These are phyloP conservation scores for Telmatochromis brachygnathus DNA, from an alignment of 2,113 vertebrate genomes.

Conservation along the genomic window DNA sequence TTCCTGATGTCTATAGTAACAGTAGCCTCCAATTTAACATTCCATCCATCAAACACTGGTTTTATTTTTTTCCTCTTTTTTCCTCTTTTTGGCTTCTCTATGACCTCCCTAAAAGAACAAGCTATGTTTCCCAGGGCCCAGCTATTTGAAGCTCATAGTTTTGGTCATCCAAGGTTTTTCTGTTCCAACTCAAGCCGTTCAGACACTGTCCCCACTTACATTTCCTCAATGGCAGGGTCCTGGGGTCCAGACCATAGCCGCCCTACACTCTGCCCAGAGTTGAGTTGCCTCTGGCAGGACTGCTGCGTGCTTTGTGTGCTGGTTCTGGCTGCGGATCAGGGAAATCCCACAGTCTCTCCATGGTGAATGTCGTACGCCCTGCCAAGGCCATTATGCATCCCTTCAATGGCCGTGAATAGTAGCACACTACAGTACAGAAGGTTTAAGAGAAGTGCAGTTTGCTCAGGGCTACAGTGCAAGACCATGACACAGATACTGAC, in stretches of 20 bases:
- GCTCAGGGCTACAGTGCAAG: conserved; percentile 26
- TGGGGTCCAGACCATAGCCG: conserved; percentile 69
- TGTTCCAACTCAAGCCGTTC: conserved; percentile 62
- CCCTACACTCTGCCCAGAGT: conserved; percentile 63
- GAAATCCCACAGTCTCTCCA: conserved; percentile 72
- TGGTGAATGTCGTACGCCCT: conserved; percentile 55
- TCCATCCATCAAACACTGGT: conserved; percentile 55
- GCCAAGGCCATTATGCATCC: conserved; percentile 64
- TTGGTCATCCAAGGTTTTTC: conserved; percentile 69
- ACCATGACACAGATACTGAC: conserved; percentile 55
- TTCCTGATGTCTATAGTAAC: conserved; percentile 59
- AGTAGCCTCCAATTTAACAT: conserved; percentile 58
- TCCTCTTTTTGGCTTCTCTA: conserved; percentile 55
- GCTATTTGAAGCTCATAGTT: conserved; percentile 75
- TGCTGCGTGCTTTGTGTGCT: conserved; percentile 68
- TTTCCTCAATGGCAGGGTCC: conserved; percentile 71
- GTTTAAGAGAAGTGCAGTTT: conserved; percentile 42
- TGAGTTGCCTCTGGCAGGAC: conserved; percentile 67
- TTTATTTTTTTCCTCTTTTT: conserved; percentile 45
- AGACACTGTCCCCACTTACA: conserved; percentile 69
- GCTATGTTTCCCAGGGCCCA: conserved; percentile 71
- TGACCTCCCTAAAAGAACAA: conserved; percentile 69
- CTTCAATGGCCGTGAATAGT: conserved; percentile 59
- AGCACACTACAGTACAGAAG: conserved; percentile 54
- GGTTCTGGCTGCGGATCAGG: conserved; percentile 66